Evolutionary conservation across 2,888 invertebrate species (phyloP), one percentile per base, ranked within the genome.

Genomic region (Gerosis bhagava): DNA sequence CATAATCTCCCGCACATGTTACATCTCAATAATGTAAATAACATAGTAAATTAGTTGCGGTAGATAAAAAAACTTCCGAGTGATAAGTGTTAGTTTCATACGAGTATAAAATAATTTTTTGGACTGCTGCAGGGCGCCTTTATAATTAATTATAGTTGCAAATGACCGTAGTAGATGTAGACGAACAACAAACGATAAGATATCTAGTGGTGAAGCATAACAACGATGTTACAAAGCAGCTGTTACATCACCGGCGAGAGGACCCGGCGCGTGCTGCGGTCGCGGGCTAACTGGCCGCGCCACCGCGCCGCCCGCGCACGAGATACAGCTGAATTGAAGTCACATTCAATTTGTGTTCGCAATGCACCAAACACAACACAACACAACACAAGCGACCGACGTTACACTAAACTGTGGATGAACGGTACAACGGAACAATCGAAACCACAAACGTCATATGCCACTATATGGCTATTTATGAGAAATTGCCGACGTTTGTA

Each of bases 241-340:
- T 35, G 50, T 56, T 56, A 58, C 55, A 53, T 60, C 60, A 63
- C 53, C 58, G 63, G 63, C 29, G 31, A 24, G 42, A 13, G 32
- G 70, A 70, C 64, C 77, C 77, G 71, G 49, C 77, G 70, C 76
- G 75, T 61, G 56, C 77, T 74, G 66, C 70, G 77, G 72, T 73
- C 79, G 78, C 77, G 74, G 63, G 65, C 65, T 62, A 60, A 87
- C 86, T 87, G 83, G 67, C 75, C 64, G 62, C 53, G 54, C 19
- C 13, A 11, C n/a, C n/a, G 70, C 65, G 59, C 57, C 67, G 67
- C 57, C 63, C 63, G 74, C 70, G 70, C 70, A 65, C 67, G 66
- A 69, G 69, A 70, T 70, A 73, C 63, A 48, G 45, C 61, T 73
- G 60, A 70, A 67, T 69, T 70, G 67, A 68, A 69, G 58, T 65